phyloP scores from a whole-genome alignment of 2,113 vertebrate species.

The Callipepla californica region DNA sequence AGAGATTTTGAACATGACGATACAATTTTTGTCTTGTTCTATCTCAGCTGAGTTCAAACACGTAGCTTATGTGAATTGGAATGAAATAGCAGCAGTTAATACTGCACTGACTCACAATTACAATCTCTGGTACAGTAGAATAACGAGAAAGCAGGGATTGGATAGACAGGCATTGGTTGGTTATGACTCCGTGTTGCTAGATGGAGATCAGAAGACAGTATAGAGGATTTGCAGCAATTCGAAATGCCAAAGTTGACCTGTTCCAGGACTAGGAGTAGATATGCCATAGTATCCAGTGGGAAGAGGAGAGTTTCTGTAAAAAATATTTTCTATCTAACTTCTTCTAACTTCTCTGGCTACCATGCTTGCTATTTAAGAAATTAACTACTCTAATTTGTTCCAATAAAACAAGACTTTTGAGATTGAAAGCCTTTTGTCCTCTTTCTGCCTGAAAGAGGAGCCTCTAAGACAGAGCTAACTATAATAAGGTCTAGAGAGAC shows the following conservation, averaged over 20 bases:
- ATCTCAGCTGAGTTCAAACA: not conserved
- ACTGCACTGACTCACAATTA: not conserved
- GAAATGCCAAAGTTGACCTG: not conserved
- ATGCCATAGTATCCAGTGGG: not conserved
- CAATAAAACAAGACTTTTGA: not conserved
- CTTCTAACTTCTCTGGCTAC: not conserved
- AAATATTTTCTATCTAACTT: not conserved
- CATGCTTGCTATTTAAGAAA: not conserved
- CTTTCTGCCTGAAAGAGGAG: not conserved
- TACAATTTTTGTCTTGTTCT: not conserved
- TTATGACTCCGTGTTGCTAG: not conserved
- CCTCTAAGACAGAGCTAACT: not conserved
- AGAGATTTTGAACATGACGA: not conserved
- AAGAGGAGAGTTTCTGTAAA: not conserved
- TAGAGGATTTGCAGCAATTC: not conserved
- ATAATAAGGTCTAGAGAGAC: not conserved
- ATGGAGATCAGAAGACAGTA: not conserved
- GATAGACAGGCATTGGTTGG: accelerated
- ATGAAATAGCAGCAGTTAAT: not conserved
- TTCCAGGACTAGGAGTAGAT: not conserved
- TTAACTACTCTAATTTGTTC: not conserved
- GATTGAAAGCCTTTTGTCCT: not conserved
- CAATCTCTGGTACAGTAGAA: not conserved
- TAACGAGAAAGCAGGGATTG: not conserved
- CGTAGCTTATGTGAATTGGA: not conserved